These are phyloP conservation scores for Urocitellus parryii DNA, from an alignment of 2,113 vertebrate species.

Conservation along the genomic window DNA sequence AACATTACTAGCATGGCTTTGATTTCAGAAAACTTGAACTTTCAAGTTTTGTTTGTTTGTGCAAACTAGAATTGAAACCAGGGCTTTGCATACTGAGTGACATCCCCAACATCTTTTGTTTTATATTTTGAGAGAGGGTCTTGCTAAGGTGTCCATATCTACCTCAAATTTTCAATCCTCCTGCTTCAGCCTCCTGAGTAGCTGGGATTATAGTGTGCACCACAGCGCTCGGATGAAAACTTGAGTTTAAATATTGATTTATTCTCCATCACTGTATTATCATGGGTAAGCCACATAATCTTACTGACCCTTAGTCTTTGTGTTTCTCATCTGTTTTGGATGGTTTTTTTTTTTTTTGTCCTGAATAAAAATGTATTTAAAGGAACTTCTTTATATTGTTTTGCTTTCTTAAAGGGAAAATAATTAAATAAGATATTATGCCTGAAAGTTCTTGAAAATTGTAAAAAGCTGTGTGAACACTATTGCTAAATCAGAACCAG, in stretches of 20 bases:
- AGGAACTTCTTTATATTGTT: background rate
- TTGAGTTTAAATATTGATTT: background rate
- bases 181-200: too few species aligned
- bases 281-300: background rate
- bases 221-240: background rate
- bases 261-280: background rate
- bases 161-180: too few species aligned
- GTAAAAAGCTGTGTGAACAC: background rate
- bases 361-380: background rate
- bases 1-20: background rate
- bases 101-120: too few species aligned
- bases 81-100: too few species aligned
- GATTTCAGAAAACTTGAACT: background rate
- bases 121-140: too few species aligned
- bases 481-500: background rate
- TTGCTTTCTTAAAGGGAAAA: background rate
- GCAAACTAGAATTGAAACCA: too few species aligned
- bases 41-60: background rate
- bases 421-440: background rate
- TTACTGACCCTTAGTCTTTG: background rate
- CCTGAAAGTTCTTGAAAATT: background rate
- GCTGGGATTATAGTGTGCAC: too few species aligned
- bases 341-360: background rate
- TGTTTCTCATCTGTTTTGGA: background rate
- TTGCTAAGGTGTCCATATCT: too few species aligned